Conservation (phyloP, 2,113 vertebrate species). For the Hippopotamus amphibius region DNA sequence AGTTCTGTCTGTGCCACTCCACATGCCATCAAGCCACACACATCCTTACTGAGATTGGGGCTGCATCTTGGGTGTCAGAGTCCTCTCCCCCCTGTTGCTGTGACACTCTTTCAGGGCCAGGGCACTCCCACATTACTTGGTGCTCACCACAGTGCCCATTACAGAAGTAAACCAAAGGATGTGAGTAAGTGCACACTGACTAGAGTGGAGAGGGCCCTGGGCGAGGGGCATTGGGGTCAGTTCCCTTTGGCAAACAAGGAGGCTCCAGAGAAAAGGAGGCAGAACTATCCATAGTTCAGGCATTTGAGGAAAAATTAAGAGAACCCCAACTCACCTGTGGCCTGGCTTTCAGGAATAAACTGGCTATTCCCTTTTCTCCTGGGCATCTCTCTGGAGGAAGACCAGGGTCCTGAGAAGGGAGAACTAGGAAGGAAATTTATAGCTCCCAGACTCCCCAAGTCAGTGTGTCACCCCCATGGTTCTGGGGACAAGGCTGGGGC, state of each 20-base stretch:
- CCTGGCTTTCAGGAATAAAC: slow-evolving; percentile 36
- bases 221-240: background rate
- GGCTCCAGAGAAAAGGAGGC: background rate
- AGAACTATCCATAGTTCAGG: background rate
- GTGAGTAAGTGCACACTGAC: background rate
- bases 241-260: background rate
- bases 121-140: background rate
- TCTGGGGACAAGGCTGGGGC: background rate
- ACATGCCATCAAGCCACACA: background rate
- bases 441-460: background rate
- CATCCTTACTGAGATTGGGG: no score
- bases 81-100: background rate
- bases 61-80: background rate
- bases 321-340: background rate
- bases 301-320: background rate
- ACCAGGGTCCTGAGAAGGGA: slow-evolving; percentile 10
- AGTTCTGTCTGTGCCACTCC: background rate
- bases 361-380: background rate
- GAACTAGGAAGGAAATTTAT: background rate
- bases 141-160: background rate
- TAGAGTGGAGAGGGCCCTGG: background rate
- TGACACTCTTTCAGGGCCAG: background rate
- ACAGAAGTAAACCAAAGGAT: background rate
- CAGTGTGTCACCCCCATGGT: background rate
- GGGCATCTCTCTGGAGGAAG: background rate